These are phyloP conservation scores for Galaxias olidus DNA, from an alignment of 2,797 vertebrate genomes.

Conservation along the genomic window DNA sequence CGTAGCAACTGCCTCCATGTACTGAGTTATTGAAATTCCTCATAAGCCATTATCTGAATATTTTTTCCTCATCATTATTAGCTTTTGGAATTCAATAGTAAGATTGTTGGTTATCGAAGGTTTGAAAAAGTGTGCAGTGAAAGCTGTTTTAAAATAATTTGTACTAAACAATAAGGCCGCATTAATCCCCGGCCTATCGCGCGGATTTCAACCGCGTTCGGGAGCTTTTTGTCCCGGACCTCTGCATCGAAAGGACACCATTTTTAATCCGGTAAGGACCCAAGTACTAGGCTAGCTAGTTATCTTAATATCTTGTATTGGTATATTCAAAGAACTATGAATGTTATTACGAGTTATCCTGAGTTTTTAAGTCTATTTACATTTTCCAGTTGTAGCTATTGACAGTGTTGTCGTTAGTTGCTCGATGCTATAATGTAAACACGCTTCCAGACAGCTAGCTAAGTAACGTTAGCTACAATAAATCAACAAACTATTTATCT, in stretches of 20 bases:
- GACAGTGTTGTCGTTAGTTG: too few relatives aligned
- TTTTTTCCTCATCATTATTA: slow-evolving; percentile 28
- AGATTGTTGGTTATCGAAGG: slow-evolving; percentile 29
- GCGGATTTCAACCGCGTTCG: slow-evolving; percentile 60
- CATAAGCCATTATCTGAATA: too few relatives aligned
- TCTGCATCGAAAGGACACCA: slow-evolving; percentile 30
- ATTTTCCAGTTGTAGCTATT: too few relatives aligned
- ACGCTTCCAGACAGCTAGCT: neutral
- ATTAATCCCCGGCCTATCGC: slow-evolving; percentile 63
- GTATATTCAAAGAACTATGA: too few relatives aligned
- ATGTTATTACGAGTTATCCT: neutral
- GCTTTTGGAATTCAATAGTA: slow-evolving; percentile 17
- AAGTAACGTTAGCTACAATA: slow-evolving; percentile 7
- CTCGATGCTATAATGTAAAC: too few relatives aligned
- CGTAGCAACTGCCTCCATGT: slow-evolving; percentile 68
- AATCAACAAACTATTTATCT: too few relatives aligned
- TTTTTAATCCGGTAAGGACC: slow-evolving; percentile 60
- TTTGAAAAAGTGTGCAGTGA: slow-evolving; percentile 57
- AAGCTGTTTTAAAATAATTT: slow-evolving; percentile 52
- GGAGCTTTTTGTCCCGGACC: slow-evolving; percentile 44
- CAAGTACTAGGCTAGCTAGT: too few relatives aligned
- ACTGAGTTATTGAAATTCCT: slow-evolving; percentile 57
- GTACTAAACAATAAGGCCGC: slow-evolving; percentile 74
- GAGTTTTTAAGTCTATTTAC: too few relatives aligned
- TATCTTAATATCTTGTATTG: too few relatives aligned